A percentile compares a stretch with the other conserved stretches of the same genome.
Evolutionary conservation across 2,797 vertebrate genomes (phyloP).

Genomic region (Urosaurus nigricauda): DNA sequence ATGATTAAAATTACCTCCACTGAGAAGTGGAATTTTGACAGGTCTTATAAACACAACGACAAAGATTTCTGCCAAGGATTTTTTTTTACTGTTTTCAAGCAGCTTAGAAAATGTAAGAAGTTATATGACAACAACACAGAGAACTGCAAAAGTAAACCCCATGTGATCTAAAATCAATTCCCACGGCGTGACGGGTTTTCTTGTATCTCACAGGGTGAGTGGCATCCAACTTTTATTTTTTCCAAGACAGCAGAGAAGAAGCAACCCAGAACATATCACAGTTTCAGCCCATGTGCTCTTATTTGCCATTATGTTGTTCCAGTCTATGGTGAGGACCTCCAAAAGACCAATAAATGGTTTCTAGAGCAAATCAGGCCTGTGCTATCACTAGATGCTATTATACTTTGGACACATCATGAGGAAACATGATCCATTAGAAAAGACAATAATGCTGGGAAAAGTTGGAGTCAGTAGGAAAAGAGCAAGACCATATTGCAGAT

Average conservation of each 20-base stretch:
- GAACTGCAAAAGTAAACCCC: not conserved
- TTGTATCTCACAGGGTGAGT: not conserved
- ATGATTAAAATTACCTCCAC: fast-evolving
- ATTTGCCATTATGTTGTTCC: not conserved
- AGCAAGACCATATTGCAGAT: too few relatives aligned
- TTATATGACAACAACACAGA: not conserved
- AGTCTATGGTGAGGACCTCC: not conserved
- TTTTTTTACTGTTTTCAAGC: not conserved
- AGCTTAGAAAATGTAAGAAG: not conserved
- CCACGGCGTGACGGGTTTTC: not conserved
- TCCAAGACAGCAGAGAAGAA: not conserved
- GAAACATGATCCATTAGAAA: too few relatives aligned
- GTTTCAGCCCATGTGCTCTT: not conserved
- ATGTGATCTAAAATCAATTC: not conserved
- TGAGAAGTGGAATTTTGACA: not conserved
- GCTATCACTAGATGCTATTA: too few relatives aligned
- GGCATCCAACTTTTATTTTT: not conserved
- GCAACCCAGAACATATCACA: too few relatives aligned
- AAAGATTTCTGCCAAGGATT: not conserved
- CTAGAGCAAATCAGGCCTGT: too few relatives aligned
- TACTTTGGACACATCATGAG: too few relatives aligned
- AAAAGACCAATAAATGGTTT: too few relatives aligned
- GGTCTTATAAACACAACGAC: fast-evolving
- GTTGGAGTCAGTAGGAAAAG: too few relatives aligned
- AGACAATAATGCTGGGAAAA: too few relatives aligned